These are phyloP conservation scores for Opisthocomus hoazin DNA, from an alignment of 2,113 vertebrate genomes.

Conservation along the genomic window DNA sequence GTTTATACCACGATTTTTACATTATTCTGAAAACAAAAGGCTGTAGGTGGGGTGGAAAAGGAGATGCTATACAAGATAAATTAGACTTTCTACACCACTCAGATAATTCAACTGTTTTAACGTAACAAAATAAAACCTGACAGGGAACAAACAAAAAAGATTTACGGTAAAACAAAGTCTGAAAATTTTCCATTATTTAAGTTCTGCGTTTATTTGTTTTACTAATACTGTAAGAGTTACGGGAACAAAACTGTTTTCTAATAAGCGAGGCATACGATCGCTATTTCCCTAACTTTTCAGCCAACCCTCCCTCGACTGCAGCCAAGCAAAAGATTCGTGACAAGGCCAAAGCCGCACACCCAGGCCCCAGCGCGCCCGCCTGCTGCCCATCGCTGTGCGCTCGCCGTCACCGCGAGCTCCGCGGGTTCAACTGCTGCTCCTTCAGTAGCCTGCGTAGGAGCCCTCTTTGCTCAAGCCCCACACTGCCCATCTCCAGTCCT, in stretches of 20 bases:
- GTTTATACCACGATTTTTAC: background rate
- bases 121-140: background rate
- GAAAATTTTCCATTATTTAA: background rate
- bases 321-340: background rate
- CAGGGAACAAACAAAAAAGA: background rate
- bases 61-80: background rate
- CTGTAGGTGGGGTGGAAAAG: background rate
- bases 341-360: background rate
- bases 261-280: fast-evolving
- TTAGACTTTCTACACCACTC: background rate
- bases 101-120: background rate
- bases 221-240: background rate
- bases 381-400: fast-evolving
- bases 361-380: background rate
- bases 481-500: background rate
- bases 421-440: background rate
- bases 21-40: background rate
- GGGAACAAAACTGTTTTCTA: background rate
- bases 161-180: background rate
- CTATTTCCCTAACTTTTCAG: background rate
- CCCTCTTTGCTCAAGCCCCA: background rate
- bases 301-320: background rate
- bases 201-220: background rate
- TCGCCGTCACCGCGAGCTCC: fast-evolving
- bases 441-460: background rate